phyloP scores from a whole-genome alignment of 2,113 vertebrate species.

The Mellivora capensis region DNA sequence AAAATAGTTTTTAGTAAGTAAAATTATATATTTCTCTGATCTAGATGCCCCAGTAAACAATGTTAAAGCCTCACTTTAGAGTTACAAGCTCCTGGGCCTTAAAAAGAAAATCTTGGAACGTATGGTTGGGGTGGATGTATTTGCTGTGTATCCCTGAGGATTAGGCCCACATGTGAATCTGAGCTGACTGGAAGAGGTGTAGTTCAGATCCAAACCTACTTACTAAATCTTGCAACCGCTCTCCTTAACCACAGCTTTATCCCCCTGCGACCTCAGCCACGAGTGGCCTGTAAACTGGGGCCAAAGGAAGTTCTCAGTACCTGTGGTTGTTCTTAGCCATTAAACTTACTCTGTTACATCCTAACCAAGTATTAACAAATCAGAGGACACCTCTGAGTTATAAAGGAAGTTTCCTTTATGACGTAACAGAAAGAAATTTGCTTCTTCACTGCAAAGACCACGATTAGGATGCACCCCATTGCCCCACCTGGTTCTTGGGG shows the following conservation, averaged over 20 bases:
- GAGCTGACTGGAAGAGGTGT: background rate
- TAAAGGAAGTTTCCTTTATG: background rate
- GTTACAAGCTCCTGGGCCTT: background rate
- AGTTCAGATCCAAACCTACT: background rate
- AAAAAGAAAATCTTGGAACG: background rate
- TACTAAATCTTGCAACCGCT: rapidly evolving
- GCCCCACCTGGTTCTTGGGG: background rate
- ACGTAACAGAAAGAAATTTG: background rate
- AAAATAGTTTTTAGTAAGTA: background rate
- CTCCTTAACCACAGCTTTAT: background rate
- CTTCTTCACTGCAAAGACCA: background rate
- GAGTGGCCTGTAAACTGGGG: background rate
- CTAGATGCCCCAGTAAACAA: background rate
- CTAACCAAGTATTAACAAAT: too few relatives aligned
- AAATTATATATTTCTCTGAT: background rate
- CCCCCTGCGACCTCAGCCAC: background rate
- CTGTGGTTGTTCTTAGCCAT: background rate
- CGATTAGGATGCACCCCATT: rapidly evolving
- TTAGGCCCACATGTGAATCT: background rate
- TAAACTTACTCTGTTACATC: background rate
- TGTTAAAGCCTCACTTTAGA: background rate
- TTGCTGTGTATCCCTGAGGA: background rate
- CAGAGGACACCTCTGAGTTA: background rate
- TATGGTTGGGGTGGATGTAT: too few relatives aligned
- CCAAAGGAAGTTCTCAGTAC: background rate